Evolutionary conservation across 2,113 vertebrate species (phyloP), one percentile per base, ranked within the genome.

Genomic region (Sula dactylatra): DNA sequence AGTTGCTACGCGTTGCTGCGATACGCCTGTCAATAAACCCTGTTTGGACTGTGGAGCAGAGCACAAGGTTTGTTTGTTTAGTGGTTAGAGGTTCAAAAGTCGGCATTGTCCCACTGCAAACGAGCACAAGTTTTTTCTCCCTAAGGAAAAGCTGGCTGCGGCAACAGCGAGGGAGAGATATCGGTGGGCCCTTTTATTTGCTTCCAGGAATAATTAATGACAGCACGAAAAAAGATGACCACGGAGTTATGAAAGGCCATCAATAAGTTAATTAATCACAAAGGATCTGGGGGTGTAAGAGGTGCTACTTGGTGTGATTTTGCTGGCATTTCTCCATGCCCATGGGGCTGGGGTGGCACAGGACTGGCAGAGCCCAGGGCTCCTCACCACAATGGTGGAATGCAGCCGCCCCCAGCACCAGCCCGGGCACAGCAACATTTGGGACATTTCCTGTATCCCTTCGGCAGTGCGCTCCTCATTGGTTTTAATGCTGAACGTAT

Each of bases 71-170:
- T 99, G 98, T 98, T 99, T 99, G 97, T 97, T 98, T 97, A 98
- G 97, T 98, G 98, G 98, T 98, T 97, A 97, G 96, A 98, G 98
- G 98, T 98, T 98, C 98, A 98, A 99, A 98, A 99, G 98, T 99
- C 98, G 98, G 97, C 98, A 98, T 98, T 98, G 98, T 98, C 98
- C 97, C 93, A 96, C 97, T 95, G 98, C 97, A 91, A 96, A 90
- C 31, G 96, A 97, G 97, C 93, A 89, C 96, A 97, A 94, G 95
- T 96, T 96, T 92, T 97, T 95, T 96, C 96, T 91, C 84, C 96
- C 95, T 62, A 94, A 94, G 96, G 78, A 97, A 94, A 96, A 94
- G 82, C 86, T 82, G 88, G 59, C 89, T 73, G 73, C 3, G 3
- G 82, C 4, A 3, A 84, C 91, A 91, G 73, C 77, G 86, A 95